These are phyloP conservation scores for Elegia similella DNA, from an alignment of 2,888 invertebrate species.

Conservation along the genomic window DNA sequence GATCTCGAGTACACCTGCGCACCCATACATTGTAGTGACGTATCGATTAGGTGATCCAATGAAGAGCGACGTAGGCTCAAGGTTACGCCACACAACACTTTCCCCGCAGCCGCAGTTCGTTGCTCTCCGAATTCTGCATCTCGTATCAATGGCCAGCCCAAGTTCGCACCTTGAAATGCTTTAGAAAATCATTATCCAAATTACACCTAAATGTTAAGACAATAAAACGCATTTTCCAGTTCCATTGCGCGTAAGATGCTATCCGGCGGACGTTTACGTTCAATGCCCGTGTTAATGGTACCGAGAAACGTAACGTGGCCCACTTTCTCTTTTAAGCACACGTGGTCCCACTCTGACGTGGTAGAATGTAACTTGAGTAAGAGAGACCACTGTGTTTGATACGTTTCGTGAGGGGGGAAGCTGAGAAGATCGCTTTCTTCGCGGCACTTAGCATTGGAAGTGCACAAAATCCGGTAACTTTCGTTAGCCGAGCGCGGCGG, in stretches of 20 bases:
- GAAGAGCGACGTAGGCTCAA: slow-evolving; percentile 67
- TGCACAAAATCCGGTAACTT: slow-evolving; percentile 79
- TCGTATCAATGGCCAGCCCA: slow-evolving; percentile 47
- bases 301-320: slow-evolving; percentile 79
- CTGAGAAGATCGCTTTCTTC: slow-evolving; percentile 76
- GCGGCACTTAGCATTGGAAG: slow-evolving; percentile 77
- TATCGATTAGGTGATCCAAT: slow-evolving; percentile 69
- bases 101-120: slow-evolving; percentile 71
- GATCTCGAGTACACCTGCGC: slow-evolving; percentile 32
- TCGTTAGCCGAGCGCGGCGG: slow-evolving; percentile 64
- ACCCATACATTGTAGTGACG: slow-evolving; percentile 52
- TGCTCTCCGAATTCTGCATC: slow-evolving; percentile 76
- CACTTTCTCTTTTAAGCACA: slow-evolving; percentile 80
- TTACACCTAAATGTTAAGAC: slow-evolving; percentile 31
- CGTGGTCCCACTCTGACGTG: slow-evolving; percentile 64
- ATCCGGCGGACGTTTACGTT: slow-evolving; percentile 72
- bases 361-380: slow-evolving; percentile 41
- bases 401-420: slow-evolving; percentile 52
- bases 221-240: slow-evolving; percentile 39
- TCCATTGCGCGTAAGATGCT: slow-evolving; percentile 43
- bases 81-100: slow-evolving; percentile 79
- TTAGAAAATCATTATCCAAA: slow-evolving; percentile 29
- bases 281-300: slow-evolving; percentile 78
- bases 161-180: slow-evolving; percentile 40
- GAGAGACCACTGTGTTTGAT: slow-evolving; percentile 61